These are phyloP conservation scores for Cantharis flavilabris DNA, from an alignment of 2,888 invertebrate species.

Conservation along the genomic window DNA sequence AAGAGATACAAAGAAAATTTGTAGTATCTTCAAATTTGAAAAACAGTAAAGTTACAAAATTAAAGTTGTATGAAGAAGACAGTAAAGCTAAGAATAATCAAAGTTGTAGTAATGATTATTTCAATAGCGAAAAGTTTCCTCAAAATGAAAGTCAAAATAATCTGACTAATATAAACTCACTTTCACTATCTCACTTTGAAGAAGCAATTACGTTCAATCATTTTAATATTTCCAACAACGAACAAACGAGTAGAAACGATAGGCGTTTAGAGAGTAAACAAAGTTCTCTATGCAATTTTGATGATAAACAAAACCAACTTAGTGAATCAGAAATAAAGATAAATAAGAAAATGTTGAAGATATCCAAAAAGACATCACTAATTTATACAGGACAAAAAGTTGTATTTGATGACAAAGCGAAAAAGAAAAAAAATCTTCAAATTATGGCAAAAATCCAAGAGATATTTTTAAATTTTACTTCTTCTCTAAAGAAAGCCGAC, in stretches of 20 bases:
- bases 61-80: neutral
- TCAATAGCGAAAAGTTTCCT: neutral
- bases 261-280: too few relatives aligned
- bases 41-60: neutral
- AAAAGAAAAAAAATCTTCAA: neutral
- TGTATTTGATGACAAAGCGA: neutral
- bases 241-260: too few relatives aligned
- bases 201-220: too few relatives aligned
- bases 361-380: conserved; percentile 35
- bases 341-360: neutral
- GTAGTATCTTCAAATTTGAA: neutral
- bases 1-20: neutral
- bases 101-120: neutral
- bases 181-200: too few relatives aligned
- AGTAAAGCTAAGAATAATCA: neutral
- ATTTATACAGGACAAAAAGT: conserved; percentile 26
- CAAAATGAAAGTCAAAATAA: neutral
- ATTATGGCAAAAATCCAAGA: neutral
- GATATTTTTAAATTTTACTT: neutral
- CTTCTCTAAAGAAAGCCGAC: conserved; percentile 54
- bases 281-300: too few relatives aligned
- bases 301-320: too few relatives aligned
- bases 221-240: too few relatives aligned
- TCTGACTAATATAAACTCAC: too few relatives aligned
- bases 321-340: neutral